phyloP scores from a whole-genome alignment of 2,797 vertebrate genomes.

The Rhinella marina region DNA sequence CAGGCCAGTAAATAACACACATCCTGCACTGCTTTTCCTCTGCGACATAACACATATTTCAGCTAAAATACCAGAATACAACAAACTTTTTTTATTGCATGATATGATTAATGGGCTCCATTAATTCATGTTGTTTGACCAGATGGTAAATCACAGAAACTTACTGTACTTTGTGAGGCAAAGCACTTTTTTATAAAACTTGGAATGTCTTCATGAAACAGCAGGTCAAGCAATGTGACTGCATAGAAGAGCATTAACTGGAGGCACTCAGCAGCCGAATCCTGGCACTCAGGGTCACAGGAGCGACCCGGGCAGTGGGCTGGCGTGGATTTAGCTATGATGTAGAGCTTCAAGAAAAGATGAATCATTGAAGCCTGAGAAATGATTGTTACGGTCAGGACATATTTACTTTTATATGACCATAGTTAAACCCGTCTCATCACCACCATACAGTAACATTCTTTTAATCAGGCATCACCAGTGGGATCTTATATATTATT shows the following conservation, averaged over 20 bases:
- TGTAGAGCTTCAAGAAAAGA: not conserved
- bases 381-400: not conserved
- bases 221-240: constrained; percentile 64
- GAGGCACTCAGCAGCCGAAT: not conserved
- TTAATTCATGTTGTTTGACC: constrained; percentile 61
- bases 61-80: constrained; percentile 60
- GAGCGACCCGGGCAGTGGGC: not conserved
- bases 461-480: too few relatives aligned
- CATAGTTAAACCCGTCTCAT: not conserved
- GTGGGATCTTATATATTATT: not conserved
- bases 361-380: not conserved
- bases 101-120: constrained; percentile 53
- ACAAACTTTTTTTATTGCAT: constrained; percentile 52
- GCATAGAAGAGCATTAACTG: constrained; percentile 35
- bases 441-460: too few relatives aligned
- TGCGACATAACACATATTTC: constrained; percentile 62
- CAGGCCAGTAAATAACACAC: constrained; percentile 56
- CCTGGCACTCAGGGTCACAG: constrained; percentile 15
- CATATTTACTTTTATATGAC: not conserved
- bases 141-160: constrained; percentile 60
- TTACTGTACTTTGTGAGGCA: constrained; percentile 18
- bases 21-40: constrained; percentile 67
- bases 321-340: not conserved
- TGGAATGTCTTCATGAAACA: constrained; percentile 63
- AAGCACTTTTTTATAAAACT: constrained; percentile 54